Base-by-base conservation (phyloP, 2,888 invertebrate species). In the Idaea aversata region DNA sequence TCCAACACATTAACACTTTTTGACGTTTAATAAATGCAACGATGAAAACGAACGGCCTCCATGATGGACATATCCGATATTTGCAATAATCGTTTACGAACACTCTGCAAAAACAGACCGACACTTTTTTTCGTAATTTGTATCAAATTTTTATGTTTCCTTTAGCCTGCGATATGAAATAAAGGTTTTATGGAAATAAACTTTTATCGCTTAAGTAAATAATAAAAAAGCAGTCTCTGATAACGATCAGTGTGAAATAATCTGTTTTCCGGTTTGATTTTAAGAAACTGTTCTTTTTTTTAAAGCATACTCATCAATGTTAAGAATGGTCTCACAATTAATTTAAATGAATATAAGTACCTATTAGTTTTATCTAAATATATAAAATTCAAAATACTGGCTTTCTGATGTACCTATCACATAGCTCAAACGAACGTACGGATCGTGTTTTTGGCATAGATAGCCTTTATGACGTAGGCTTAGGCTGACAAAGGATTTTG, bases 11-110 rank as follows among this genome's bases (percentile, higher is more conserved):
- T 76, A 72, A 73, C 72, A 70, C 73, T 69, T 64, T 77, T 75
- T 72, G 72, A 75, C 71, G 74, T 75, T 79, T 74, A 75, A 76
- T 79, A 82, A 82, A 80, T 74, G 71, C 73, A 16, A 59, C 70
- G 74, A 77, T 75, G 78, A 75, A 75, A 69, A 74, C 71, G 75
- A 77, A 78, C 70, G 77, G 75, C 74, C 73, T 67, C 69, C 74
- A 73, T 77, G 81, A 79, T 71, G 73, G 75, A 75, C 75, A 75
- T 69, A 70, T 78, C 75, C 79, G 80, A 82, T 73, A 77, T 80
- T 77, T 75, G 75, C 73, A 73, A 78, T 73, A 73, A 72, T 70
- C 77, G 72, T 71, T 72, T 75, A 70, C 66, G 70, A 70, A 70
- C 67, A 73, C 80, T 74, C 76, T 75, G 72, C 64, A 68, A 65